Conservation (phyloP, 2,888 invertebrate genomes). For the Chymomyza amoena region DNA sequence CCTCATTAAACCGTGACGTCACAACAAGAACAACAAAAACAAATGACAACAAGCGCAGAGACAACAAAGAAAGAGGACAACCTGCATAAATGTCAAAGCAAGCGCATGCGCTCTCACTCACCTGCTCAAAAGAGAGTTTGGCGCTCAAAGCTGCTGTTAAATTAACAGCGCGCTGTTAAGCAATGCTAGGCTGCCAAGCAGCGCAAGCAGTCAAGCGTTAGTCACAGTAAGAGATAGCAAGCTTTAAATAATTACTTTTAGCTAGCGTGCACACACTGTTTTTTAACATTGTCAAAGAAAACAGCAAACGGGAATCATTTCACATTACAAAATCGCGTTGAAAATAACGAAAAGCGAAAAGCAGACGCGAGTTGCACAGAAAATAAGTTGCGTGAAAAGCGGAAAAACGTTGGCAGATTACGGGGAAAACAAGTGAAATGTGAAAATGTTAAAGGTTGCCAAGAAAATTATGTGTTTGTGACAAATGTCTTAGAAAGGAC, state of each 20-base stretch:
- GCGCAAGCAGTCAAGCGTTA: background rate
- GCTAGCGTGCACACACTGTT: background rate
- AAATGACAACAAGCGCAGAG: background rate
- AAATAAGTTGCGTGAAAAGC: background rate
- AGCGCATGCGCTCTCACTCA: background rate
- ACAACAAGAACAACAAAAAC: background rate
- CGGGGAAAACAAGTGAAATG: background rate
- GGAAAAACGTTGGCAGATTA: background rate
- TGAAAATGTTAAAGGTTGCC: conserved; percentile 38
- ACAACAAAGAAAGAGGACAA: background rate
- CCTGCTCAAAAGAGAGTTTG: background rate
- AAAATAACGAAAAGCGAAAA: background rate
- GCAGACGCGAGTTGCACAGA: too few species aligned
- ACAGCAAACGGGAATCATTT: background rate
- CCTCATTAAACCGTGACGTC: background rate
- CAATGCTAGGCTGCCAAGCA: background rate
- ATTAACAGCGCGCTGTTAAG: background rate
- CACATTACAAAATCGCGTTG: background rate
- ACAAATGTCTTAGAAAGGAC: background rate
- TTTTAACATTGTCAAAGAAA: background rate
- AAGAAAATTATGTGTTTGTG: background rate
- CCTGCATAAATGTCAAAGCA: background rate
- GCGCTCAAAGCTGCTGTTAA: background rate
- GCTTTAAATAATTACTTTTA: background rate
- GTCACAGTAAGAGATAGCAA: background rate